Conservation (phyloP, 1,140 invertebrate species). For the Drosophila busckii region DNA sequence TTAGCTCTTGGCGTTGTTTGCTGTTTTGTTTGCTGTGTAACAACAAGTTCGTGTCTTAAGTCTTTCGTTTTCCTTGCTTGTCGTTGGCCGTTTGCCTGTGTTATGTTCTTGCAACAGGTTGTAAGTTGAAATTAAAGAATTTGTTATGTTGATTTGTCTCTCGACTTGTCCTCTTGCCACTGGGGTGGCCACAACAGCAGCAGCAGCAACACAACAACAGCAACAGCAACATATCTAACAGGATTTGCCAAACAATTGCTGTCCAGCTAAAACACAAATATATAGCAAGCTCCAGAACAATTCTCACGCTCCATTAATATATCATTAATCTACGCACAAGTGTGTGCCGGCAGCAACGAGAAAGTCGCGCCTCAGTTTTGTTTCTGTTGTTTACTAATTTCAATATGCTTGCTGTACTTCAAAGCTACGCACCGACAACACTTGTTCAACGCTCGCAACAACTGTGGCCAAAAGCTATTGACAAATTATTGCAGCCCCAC, state of each 20-base stretch:
- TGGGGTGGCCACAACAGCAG: not conserved
- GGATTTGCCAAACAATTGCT: conserved; percentile 45
- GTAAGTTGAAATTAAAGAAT: conserved; percentile 64
- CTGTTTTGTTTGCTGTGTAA: conserved; percentile 43
- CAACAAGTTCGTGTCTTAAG: conserved; percentile 69
- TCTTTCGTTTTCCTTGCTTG: conserved; percentile 61
- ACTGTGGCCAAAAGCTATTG: conserved; percentile 31
- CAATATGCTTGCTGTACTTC: conserved; percentile 54
- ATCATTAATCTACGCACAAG: conserved; percentile 54
- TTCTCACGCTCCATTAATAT: conserved; percentile 75
- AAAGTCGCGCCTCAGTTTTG: conserved; percentile 23
- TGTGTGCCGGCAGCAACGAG: conserved; percentile 43
- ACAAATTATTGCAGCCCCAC: conserved; percentile 44
- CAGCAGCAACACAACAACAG: conserved; percentile 14
- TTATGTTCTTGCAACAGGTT: conserved; percentile 53
- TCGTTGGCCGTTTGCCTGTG: conserved; percentile 40
- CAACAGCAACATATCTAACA: conserved; percentile 20
- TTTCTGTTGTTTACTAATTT: conserved; percentile 65
- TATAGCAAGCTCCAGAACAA: not conserved
- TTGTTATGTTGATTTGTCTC: conserved; percentile 56
- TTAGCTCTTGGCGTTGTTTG: not conserved
- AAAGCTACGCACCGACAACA: conserved; percentile 41
- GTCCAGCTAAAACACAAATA: not conserved
- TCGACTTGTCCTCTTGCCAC: conserved; percentile 10
- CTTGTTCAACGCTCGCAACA: conserved; percentile 24